Evolutionary conservation across 2,113 vertebrate genomes (phyloP).

Genomic region (Stigmatopora argus): DNA sequence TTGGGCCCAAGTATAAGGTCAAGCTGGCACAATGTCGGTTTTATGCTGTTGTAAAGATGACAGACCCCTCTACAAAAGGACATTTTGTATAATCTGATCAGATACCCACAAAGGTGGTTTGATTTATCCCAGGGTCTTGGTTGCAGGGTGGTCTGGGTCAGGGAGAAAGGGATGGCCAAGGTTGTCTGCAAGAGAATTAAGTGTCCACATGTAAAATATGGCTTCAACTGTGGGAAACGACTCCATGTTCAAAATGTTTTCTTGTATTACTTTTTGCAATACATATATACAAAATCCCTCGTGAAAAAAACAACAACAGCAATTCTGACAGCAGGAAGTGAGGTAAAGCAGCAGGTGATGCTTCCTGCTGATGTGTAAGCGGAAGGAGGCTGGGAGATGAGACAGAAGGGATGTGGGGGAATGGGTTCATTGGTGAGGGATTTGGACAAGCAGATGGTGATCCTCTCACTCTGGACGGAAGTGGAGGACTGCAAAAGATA

Average conservation of each 20-base stretch:
- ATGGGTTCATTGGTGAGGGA: conserved; percentile 16
- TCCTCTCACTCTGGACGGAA: conserved; percentile 47
- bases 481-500: conserved; percentile 42
- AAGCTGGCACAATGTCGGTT: conserved; percentile 39
- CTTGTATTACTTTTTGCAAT: background rate
- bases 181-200: conserved; percentile 57
- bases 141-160: conserved; percentile 43
- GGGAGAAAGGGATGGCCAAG: conserved; percentile 53
- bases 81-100: conserved; percentile 54
- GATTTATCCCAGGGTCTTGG: conserved; percentile 56
- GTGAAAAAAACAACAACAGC: background rate
- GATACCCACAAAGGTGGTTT: conserved; percentile 35
- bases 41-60: conserved; percentile 56
- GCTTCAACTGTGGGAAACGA: conserved; percentile 32
- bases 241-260: conserved; percentile 6
- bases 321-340: conserved; percentile 54
- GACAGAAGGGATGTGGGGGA: background rate
- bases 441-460: conserved; percentile 55
- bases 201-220: conserved; percentile 40
- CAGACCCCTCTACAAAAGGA: conserved; percentile 33
- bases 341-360: conserved; percentile 53
- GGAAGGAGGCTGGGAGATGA: conserved; percentile 29
- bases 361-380: conserved; percentile 46
- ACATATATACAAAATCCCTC: background rate
- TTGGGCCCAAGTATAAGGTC: conserved; percentile 44